phyloP scores from a whole-genome alignment of 1,140 invertebrate genomes.

The Pararge aegeria region DNA sequence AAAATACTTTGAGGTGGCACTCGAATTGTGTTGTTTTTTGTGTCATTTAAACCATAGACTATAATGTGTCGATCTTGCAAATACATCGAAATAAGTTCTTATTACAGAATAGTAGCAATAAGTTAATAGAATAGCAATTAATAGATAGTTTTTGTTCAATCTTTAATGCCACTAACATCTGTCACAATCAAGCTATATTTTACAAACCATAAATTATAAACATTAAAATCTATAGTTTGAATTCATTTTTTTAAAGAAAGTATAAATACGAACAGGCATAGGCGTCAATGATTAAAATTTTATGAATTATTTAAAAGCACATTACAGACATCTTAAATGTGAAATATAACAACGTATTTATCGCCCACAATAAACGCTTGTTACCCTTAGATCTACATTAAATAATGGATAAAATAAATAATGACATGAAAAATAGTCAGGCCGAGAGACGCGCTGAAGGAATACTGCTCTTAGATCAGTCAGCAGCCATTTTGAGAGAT shows the following conservation, averaged over 20 bases:
- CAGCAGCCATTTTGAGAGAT: slow-evolving; percentile 28
- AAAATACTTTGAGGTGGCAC: too few relatives aligned
- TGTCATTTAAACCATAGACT: too few relatives aligned
- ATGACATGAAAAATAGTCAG: slow-evolving; percentile 30
- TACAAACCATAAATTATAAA: slow-evolving; percentile 20
- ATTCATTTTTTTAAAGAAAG: neutral
- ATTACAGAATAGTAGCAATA: too few relatives aligned
- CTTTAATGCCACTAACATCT: too few relatives aligned
- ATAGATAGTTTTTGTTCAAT: too few relatives aligned
- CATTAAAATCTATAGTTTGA: slow-evolving; percentile 11
- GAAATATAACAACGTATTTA: slow-evolving; percentile 5
- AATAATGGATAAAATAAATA: slow-evolving; percentile 64
- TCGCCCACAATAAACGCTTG: slow-evolving; percentile 5
- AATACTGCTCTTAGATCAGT: slow-evolving; percentile 30
- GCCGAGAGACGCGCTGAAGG: slow-evolving; percentile 22
- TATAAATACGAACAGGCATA: slow-evolving; percentile 2
- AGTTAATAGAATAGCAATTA: too few relatives aligned
- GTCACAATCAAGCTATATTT: too few relatives aligned
- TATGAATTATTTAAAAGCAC: neutral
- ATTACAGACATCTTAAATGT: neutral
- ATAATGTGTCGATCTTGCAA: too few relatives aligned
- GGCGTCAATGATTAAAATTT: slow-evolving; percentile 5
- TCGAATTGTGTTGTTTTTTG: too few relatives aligned
- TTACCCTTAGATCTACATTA: slow-evolving; percentile 37
- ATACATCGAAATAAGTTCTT: too few relatives aligned